phyloP scores from a whole-genome alignment of 2,113 vertebrate genomes.

The Nerophis ophidion region DNA sequence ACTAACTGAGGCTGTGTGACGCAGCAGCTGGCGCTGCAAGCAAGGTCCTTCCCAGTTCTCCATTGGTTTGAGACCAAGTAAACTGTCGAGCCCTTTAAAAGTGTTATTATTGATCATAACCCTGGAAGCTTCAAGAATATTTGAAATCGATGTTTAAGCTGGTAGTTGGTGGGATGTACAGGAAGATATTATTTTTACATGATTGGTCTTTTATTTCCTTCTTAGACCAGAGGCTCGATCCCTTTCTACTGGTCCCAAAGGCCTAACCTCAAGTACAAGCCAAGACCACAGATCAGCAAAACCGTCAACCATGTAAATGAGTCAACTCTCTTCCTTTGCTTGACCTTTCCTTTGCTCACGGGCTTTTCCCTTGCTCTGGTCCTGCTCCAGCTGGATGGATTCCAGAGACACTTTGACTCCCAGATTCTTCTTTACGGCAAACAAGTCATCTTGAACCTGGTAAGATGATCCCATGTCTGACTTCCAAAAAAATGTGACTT shows the following conservation, averaged over 20 bases:
- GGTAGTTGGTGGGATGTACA: neutral
- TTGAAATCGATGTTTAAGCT: too few species aligned
- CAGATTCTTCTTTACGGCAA: slow-evolving; percentile 93
- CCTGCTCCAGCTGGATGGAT: slow-evolving; percentile 82
- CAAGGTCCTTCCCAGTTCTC: too few species aligned
- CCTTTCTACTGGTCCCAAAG: slow-evolving; percentile 96
- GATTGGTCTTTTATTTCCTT: slow-evolving; percentile 9
- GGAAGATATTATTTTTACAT: neutral
- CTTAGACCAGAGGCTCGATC: slow-evolving; percentile 91
- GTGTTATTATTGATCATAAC: too few species aligned
- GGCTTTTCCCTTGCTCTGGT: neutral
- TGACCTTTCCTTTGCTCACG: neutral
- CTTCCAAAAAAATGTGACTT: neutral
- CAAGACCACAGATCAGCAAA: slow-evolving; percentile 92
- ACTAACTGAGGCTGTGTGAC: too few species aligned
- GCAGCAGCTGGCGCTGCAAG: too few species aligned
- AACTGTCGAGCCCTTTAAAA: too few species aligned
- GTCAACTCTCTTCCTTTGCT: slow-evolving; percentile 15
- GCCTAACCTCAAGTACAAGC: slow-evolving; percentile 95
- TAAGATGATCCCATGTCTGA: slow-evolving; percentile 50
- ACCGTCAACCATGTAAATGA: slow-evolving; percentile 82
- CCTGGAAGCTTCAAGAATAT: too few species aligned
- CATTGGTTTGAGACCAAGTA: too few species aligned
- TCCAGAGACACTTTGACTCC: slow-evolving; percentile 95
- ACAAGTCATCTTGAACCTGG: slow-evolving; percentile 90